phyloP scores from a whole-genome alignment of 1,140 invertebrate genomes.

The Lucilia cuprina region DNA sequence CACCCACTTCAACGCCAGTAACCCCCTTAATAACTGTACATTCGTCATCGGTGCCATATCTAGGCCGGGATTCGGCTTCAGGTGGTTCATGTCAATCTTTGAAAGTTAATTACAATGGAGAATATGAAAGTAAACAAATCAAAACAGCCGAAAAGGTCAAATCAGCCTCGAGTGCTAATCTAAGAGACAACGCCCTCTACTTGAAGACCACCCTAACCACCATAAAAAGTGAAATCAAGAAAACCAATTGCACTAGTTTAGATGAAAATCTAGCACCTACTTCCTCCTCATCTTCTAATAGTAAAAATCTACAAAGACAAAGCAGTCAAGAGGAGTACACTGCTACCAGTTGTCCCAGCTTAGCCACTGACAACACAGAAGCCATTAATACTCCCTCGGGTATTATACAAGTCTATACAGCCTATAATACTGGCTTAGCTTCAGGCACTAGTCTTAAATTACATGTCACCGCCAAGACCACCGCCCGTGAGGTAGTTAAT shows the following conservation, averaged over 20 bases:
- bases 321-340: conserved; percentile 55
- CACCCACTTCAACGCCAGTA: conserved; percentile 39
- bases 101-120: conserved; percentile 59
- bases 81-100: conserved; percentile 62
- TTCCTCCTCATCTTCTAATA: conserved; percentile 41
- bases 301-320: conserved; percentile 51
- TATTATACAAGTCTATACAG: conserved; percentile 88
- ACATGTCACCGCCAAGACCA: conserved; percentile 88
- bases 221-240: conserved; percentile 44
- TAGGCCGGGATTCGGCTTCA: conserved; percentile 67
- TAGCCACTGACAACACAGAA: conserved; percentile 46
- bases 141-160: conserved; percentile 43
- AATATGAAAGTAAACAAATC: conserved; percentile 64
- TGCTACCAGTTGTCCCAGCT: conserved; percentile 52
- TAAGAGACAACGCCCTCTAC: conserved; percentile 63
- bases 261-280: conserved; percentile 41
- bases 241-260: conserved; percentile 35
- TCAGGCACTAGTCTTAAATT: conserved; percentile 91
- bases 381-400: conserved; percentile 54
- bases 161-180: conserved; percentile 53
- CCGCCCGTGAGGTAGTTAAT: conserved; percentile 91
- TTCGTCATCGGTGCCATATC: conserved; percentile 54
- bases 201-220: conserved; percentile 61
- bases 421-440: conserved; percentile 92
- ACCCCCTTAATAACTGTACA: conserved; percentile 52